A percentile compares a stretch with the other conserved stretches of the same genome.
Conservation (phyloP, 1,140 invertebrate genomes). For the Macrotrachela quadricornifera region DNA sequence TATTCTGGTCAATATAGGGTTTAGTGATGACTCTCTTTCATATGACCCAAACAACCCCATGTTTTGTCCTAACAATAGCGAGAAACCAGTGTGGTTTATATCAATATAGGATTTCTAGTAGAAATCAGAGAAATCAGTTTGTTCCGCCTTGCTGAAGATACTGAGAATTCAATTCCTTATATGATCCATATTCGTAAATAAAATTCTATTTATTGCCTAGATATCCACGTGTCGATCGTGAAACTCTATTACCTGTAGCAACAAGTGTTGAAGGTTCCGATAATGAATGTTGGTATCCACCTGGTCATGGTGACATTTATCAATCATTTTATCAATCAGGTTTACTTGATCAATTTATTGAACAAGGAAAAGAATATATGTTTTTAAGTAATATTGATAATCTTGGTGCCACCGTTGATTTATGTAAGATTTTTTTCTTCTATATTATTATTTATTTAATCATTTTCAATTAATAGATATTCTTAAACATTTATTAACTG, state of each 20-base stretch:
- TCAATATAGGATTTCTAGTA: too few relatives aligned
- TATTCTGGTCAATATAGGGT: too few relatives aligned
- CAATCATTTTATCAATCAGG: slow-evolving; percentile 80
- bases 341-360: slow-evolving; percentile 65
- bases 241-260: slow-evolving; percentile 73
- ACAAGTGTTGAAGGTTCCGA: slow-evolving; percentile 35
- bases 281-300: slow-evolving; percentile 61
- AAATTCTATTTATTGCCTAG: slow-evolving; percentile 14
- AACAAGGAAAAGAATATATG: slow-evolving; percentile 59
- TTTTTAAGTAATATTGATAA: slow-evolving; percentile 99
- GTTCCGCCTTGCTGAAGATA: too few relatives aligned
- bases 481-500: too few relatives aligned
- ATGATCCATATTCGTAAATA: too few relatives aligned
- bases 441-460: neutral
- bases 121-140: too few relatives aligned
- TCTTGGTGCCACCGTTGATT: slow-evolving; percentile 86
- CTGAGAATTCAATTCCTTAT: too few relatives aligned
- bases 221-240: slow-evolving; percentile 76
- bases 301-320: slow-evolving; percentile 97
- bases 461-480: too few relatives aligned
- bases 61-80: too few relatives aligned
- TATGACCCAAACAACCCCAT: too few relatives aligned
- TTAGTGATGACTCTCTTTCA: too few relatives aligned
- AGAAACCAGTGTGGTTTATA: too few relatives aligned
- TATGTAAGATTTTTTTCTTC: slow-evolving; percentile 36